Percentiles rank a stretch among this genome's conserved stretches.
These are phyloP conservation scores for Chaetodon trifasciatus DNA, from an alignment of 2,797 vertebrate species.

Conservation along the genomic window DNA sequence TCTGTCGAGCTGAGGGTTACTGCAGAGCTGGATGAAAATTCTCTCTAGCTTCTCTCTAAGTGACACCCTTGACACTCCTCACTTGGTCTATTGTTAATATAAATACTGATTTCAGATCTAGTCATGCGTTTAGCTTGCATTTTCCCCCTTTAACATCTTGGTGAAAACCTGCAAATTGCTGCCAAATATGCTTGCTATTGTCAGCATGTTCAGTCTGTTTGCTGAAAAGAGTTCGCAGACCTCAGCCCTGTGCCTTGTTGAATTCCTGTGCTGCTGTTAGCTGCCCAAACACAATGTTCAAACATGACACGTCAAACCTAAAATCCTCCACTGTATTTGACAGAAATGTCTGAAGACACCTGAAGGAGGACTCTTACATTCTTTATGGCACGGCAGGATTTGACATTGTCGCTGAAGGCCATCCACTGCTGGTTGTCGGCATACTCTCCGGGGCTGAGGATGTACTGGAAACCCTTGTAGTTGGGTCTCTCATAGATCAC, in stretches of 20 bases:
- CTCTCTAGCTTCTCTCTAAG: background rate
- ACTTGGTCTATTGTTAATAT: too few relatives aligned
- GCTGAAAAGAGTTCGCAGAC: constrained; percentile 27
- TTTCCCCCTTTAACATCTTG: too few relatives aligned
- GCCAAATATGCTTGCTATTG: constrained; percentile 25
- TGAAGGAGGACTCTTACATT: constrained; percentile 56
- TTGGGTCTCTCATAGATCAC: constrained; percentile 72
- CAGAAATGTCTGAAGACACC: background rate
- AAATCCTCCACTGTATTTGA: background rate
- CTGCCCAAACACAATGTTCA: constrained; percentile 14
- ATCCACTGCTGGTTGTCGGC: constrained; percentile 76
- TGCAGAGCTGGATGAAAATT: background rate
- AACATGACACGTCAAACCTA: background rate
- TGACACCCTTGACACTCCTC: too few relatives aligned
- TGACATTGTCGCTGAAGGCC: constrained; percentile 74
- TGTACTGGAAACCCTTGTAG: constrained; percentile 76
- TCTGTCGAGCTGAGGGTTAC: too few relatives aligned
- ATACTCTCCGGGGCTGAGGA: constrained; percentile 73
- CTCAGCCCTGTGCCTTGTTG: background rate
- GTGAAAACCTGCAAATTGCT: background rate
- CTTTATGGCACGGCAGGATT: constrained; percentile 69
- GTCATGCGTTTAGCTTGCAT: background rate
- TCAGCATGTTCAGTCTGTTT: constrained; percentile 27
- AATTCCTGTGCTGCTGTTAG: constrained; percentile 7
- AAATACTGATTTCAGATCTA: background rate